These are phyloP conservation scores for Picathartes gymnocephalus DNA, from an alignment of 2,113 vertebrate genomes.

Conservation along the genomic window DNA sequence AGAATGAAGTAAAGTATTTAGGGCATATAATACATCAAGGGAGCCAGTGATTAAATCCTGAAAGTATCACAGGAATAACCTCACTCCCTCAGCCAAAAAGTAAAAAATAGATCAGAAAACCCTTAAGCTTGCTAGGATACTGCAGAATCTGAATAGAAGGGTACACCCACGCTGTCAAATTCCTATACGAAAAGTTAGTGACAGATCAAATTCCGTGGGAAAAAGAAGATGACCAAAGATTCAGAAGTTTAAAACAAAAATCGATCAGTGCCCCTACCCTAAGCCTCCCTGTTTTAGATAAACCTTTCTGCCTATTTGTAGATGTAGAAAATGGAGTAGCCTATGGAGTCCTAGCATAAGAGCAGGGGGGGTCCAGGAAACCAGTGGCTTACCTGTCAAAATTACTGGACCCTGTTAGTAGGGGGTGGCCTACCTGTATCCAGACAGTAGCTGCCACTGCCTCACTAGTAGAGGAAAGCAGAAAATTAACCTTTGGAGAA, in stretches of 20 bases:
- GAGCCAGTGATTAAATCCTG: neutral
- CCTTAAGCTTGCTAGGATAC: neutral
- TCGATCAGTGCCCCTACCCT: neutral
- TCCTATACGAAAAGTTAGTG: neutral
- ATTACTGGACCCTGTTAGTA: neutral
- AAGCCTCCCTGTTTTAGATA: neutral
- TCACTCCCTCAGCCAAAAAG: neutral
- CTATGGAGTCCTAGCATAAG: too few relatives aligned
- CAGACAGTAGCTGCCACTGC: neutral
- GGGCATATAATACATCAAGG: neutral
- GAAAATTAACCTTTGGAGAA: neutral
- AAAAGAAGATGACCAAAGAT: neutral
- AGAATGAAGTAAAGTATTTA: neutral
- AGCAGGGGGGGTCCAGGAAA: neutral
- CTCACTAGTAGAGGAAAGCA: neutral
- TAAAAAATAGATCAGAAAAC: neutral
- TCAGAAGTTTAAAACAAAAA: neutral
- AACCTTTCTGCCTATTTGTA: neutral
- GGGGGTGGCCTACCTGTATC: neutral
- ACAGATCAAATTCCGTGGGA: neutral
- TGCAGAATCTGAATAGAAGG: neutral
- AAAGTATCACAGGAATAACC: neutral
- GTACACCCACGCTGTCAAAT: neutral
- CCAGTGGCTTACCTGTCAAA: neutral
- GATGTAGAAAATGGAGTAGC: too few relatives aligned